These are phyloP conservation scores for Dreissena polymorpha DNA, from an alignment of 1,140 invertebrate species.

Conservation along the genomic window DNA sequence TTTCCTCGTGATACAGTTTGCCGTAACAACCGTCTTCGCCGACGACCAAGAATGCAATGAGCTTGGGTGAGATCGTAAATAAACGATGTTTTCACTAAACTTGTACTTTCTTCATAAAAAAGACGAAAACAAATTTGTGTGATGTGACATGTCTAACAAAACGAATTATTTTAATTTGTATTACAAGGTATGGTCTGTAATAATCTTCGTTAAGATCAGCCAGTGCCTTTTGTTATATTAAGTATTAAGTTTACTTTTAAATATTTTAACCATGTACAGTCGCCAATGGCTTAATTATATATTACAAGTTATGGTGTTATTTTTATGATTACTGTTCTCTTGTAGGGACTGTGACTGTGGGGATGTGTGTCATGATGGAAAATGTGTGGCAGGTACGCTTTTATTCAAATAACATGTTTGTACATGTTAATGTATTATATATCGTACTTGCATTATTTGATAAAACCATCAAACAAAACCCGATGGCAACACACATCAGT, in stretches of 20 bases:
- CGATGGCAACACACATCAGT: not conserved
- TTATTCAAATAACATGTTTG: not conserved
- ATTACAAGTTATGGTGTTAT: not conserved
- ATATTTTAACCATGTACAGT: not conserved
- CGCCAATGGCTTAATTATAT: not conserved
- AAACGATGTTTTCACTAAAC: too few species aligned
- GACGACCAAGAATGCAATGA: too few species aligned
- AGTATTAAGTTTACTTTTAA: not conserved
- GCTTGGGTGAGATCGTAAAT: too few species aligned
- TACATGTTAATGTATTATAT: not conserved
- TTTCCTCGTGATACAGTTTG: too few species aligned
- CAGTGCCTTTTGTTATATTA: not conserved
- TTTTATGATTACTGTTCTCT: not conserved
- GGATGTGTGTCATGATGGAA: conserved; percentile 7
- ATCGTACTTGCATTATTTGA: not conserved
- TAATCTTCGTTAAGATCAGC: not conserved
- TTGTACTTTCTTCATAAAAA: too few species aligned
- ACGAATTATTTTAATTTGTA: not conserved
- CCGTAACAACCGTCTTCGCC: too few species aligned
- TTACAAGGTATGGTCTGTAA: not conserved
- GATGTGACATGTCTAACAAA: not conserved
- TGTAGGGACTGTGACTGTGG: conserved; percentile 22
- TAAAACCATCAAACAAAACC: not conserved
- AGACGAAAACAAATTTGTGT: not conserved
- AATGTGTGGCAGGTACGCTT: conserved; percentile 12